phyloP scores from a whole-genome alignment of 2,797 vertebrate species.

The Poecilia picta region DNA sequence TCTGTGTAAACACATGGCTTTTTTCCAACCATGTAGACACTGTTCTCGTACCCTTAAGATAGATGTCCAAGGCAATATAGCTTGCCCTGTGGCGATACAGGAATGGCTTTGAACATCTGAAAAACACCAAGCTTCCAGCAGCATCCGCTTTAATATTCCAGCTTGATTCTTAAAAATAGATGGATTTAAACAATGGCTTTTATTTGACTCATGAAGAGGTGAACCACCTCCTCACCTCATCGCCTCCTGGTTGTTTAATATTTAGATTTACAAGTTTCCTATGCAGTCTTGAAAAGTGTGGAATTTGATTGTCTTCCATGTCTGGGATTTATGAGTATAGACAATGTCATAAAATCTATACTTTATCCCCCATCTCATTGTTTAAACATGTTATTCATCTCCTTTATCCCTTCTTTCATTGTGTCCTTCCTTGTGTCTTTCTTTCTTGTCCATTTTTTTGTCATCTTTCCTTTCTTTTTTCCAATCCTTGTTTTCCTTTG shows the following conservation, averaged over 20 bases:
- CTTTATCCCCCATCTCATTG: not conserved
- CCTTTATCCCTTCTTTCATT: not conserved
- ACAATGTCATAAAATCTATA: not conserved
- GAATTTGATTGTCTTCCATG: not conserved
- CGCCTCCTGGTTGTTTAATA: not conserved
- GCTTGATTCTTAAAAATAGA: conserved; percentile 37
- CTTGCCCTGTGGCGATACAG: conserved; percentile 67
- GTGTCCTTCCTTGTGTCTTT: not conserved
- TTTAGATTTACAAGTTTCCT: conserved; percentile 2
- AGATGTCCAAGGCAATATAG: conserved; percentile 81
- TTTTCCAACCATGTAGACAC: conserved; percentile 77
- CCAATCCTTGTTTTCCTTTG: not conserved
- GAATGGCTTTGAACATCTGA: conserved; percentile 73
- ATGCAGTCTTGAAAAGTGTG: not conserved
- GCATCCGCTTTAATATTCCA: conserved; percentile 66
- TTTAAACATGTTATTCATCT: not conserved
- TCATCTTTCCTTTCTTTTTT: not conserved
- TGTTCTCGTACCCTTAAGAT: conserved; percentile 78
- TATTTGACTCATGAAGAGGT: not conserved
- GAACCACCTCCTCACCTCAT: too few relatives aligned
- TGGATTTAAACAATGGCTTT: conserved; percentile 58
- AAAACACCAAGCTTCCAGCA: conserved; percentile 68
- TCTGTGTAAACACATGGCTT: conserved; percentile 83
- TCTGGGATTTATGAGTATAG: not conserved
- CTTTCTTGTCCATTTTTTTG: not conserved